Evolutionary conservation across 1,140 invertebrate genomes (phyloP).

Genomic region (Drosophila nigrodunni): DNA sequence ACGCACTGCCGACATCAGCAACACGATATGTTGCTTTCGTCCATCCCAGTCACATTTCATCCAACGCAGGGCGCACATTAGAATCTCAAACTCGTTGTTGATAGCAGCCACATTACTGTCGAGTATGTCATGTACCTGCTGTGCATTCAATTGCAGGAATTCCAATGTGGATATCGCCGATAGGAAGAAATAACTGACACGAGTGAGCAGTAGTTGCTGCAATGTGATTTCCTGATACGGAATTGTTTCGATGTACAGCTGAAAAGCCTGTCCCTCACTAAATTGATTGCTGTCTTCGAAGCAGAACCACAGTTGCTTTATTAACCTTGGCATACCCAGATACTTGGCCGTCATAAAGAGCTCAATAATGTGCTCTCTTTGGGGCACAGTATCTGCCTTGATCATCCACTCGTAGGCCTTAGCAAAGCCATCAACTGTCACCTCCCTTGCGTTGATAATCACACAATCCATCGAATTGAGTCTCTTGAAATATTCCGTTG

Average conservation of each 20-base stretch:
- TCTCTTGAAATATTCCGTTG: constrained; percentile 52
- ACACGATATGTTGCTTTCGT: constrained; percentile 87
- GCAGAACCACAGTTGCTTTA: constrained; percentile 90
- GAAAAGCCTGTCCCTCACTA: constrained; percentile 89
- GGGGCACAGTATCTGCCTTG: constrained; percentile 87
- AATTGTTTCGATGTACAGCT: constrained; percentile 88
- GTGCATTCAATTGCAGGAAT: constrained; percentile 87
- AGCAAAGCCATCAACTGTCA: constrained; percentile 87
- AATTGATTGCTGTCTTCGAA: constrained; percentile 89
- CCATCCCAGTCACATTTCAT: constrained; percentile 88
- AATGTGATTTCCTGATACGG: constrained; percentile 55
- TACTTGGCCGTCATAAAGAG: constrained; percentile 89
- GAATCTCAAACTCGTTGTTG: constrained; percentile 87
- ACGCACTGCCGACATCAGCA: constrained; percentile 88
- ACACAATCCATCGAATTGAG: background rate
- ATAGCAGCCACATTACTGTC: constrained; percentile 89
- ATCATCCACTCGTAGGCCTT: constrained; percentile 92
- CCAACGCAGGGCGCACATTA: constrained; percentile 91
- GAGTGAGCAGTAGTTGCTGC: constrained; percentile 88
- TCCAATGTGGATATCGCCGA: constrained; percentile 89
- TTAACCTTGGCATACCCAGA: constrained; percentile 89
- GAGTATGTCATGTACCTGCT: constrained; percentile 88
- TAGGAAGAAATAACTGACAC: constrained; percentile 90
- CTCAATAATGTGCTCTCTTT: constrained; percentile 88
- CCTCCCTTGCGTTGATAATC: constrained; percentile 45